A percentile compares a stretch with the other conserved stretches of the same genome.
Evolutionary conservation across 2,113 vertebrate species (phyloP).

Genomic region (Craseonycteris thonglongyai): DNA sequence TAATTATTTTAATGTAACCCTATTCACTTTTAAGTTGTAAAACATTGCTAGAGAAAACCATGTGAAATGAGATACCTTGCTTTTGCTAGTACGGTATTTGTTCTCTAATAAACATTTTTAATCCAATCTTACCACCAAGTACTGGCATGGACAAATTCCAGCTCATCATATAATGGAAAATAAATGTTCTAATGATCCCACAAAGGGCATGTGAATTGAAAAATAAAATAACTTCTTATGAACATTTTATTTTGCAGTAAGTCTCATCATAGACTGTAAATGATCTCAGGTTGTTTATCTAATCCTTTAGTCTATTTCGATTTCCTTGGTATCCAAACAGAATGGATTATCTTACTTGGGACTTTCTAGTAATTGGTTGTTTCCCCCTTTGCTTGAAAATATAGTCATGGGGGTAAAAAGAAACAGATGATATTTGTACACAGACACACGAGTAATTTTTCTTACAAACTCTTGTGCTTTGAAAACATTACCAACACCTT

Average conservation of each 20-base stretch:
- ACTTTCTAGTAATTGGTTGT: constrained; percentile 27
- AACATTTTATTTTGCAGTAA: constrained; percentile 26
- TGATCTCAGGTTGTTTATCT: not conserved
- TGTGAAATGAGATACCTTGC: not conserved
- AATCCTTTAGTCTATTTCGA: constrained; percentile 3
- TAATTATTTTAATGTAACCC: not conserved
- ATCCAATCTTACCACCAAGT: not conserved
- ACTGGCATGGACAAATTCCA: not conserved
- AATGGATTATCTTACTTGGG: constrained; percentile 14
- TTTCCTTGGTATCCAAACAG: not conserved
- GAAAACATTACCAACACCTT: not conserved
- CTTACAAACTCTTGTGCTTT: not conserved
- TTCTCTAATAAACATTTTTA: not conserved
- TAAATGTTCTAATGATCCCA: constrained; percentile 11
- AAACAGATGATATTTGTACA: constrained; percentile 30
- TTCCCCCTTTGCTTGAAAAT: constrained; percentile 1
- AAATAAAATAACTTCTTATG: not conserved
- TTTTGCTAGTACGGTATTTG: not conserved
- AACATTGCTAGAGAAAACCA: not conserved
- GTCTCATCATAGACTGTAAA: constrained; percentile 19
- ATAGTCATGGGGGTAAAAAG: not conserved
- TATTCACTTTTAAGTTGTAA: not conserved
- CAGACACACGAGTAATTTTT: not conserved
- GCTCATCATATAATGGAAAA: not conserved
- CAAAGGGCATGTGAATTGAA: not conserved